Conservation (phyloP, 2,113 vertebrate genomes). For the Passer montanus region DNA sequence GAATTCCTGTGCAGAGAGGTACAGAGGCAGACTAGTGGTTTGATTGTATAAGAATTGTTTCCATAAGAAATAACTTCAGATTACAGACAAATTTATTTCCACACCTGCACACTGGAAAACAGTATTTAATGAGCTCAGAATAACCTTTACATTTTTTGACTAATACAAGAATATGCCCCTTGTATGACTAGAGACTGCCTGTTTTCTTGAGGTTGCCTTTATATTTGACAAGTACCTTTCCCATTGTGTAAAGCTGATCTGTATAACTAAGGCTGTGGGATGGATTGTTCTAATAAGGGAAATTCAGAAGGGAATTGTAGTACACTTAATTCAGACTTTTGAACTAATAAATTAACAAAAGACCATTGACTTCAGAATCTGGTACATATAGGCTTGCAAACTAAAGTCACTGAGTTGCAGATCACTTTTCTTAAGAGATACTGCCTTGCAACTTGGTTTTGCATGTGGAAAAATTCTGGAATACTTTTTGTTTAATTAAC, state of each 20-base stretch:
- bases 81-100: neutral
- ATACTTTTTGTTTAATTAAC: neutral
- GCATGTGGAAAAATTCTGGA: neutral
- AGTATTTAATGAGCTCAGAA: neutral
- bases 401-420: neutral
- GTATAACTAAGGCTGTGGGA: neutral
- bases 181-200: neutral
- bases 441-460: neutral
- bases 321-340: neutral
- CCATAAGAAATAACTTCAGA: neutral
- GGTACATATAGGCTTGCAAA: neutral
- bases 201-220: neutral
- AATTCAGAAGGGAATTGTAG: neutral
- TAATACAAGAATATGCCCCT: neutral
- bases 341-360: neutral
- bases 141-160: neutral
- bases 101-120: neutral
- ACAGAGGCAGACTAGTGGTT: neutral
- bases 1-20: neutral
- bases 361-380: neutral
- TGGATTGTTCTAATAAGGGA: neutral
- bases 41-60: neutral
- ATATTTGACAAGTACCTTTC: neutral
- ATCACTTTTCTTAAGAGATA: neutral
- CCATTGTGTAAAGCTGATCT: neutral